Percentiles rank a stretch among this genome's conserved stretches.
Conservation (phyloP, 1,140 invertebrate genomes). For the Cydia strobilella region DNA sequence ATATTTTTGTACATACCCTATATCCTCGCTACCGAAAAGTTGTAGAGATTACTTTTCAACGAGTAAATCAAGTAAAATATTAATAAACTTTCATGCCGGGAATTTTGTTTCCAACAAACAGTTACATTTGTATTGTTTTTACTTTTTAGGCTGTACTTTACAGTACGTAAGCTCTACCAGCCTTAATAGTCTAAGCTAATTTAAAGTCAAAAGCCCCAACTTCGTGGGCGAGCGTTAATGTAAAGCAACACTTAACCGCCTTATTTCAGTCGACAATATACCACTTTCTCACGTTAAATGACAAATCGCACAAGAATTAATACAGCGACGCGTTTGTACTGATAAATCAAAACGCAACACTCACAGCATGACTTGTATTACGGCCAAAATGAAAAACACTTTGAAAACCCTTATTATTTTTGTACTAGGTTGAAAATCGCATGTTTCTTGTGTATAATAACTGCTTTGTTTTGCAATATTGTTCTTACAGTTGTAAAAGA, state of each 20-base stretch:
- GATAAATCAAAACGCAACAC: conserved; percentile 71
- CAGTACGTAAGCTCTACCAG: neutral
- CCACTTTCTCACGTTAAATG: conserved; percentile 74
- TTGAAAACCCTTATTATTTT: neutral
- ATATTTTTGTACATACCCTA: no score
- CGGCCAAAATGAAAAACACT: neutral
- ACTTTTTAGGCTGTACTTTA: neutral
- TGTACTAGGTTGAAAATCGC: neutral
- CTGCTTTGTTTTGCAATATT: conserved; percentile 38
- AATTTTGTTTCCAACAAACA: no score
- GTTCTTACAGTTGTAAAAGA: conserved; percentile 34
- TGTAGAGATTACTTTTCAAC: no score
- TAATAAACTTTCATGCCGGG: no score
- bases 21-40: no score
- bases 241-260: conserved; percentile 8
- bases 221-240: neutral
- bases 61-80: no score
- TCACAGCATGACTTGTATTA: conserved; percentile 50
- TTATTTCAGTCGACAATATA: conserved; percentile 56
- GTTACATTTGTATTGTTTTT: no score
- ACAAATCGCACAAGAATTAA: conserved; percentile 76
- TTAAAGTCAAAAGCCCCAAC: neutral
- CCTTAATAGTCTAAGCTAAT: conserved; percentile 9
- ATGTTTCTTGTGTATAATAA: neutral
- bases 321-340: conserved; percentile 64